Evolutionary conservation across 2,888 invertebrate genomes (phyloP), one percentile per base, ranked within the genome.

Genomic region (Morpho helenor): DNA sequence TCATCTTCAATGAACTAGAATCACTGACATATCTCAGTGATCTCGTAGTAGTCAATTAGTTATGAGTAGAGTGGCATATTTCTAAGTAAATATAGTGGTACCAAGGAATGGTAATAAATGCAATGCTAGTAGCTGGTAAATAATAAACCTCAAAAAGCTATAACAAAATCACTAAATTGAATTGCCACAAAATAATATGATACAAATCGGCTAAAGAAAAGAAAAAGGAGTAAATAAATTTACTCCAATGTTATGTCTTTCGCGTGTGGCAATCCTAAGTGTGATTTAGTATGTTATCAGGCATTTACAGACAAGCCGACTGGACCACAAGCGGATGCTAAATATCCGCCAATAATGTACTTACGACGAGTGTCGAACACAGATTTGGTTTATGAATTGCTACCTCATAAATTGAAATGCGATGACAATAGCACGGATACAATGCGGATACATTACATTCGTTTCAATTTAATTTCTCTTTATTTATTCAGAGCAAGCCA

Each of bases 381-480:
- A 84, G 87, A 86, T 87, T 87, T 79, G 75, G 72, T 75, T 77
- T 75, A 79, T 79, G 79, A 82, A 79, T 78, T 75, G 78, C 74
- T 73, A 70, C 72, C 73, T 73, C 77, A 75, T 76, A 76, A 80
- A 86, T 84, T 83, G 83, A 84, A 84, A 76, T 72, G 66, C 60
- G 66, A 68, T 67, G 70, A 73, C 72, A 72, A 80, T 76, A 77
- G 75, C 73, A 64, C 67, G 66, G 55, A 63, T 66, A 72, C 70
- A 72, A 55, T 55, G 49, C 49, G 66, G 54, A 63, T 66, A 72
- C 70, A 72, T 76, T 73, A 64, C 79, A 76, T 79, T 72, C 74
- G 72, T 68, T 66, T 65, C 68, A 74, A 77, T 82, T 82, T 74
- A 77, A 82, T 79, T 77, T 57, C 61, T 49, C 48, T 61, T 54